Evolutionary conservation across 2,113 vertebrate genomes (phyloP), one percentile per base, ranked within the genome.

Genomic region (Centrocercus urophasianus): DNA sequence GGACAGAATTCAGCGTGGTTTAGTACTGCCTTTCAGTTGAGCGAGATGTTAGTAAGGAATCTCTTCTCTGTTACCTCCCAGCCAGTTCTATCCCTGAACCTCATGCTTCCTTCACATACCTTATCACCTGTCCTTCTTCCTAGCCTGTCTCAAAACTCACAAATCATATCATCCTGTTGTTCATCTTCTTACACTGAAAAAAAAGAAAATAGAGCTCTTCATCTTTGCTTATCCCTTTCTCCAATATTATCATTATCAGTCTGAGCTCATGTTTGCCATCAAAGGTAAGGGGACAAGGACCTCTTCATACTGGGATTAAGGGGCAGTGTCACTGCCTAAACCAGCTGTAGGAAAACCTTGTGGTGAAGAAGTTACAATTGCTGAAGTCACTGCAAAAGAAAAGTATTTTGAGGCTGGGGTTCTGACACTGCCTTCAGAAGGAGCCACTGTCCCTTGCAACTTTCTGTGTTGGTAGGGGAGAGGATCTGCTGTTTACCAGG

Each of bases 391-490:
- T 67, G 1, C 28, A 32, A 43, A 78, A 56, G 7, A 32, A 90
- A 76, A 40, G 13, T 24, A 11, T 11, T 84, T 42, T 10, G 10
- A 54, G 34, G 28, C 32, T 87, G 65, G 7, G 11, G 57, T 28
- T 22, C 0, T 2, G 73, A 74, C 32, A 72, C 15, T 10, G 7
- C 13, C 3, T 47, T 57, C 11, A 52, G 27, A 16, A 85, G 36
- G 75, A 72, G 11, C 17, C 3, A 0, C 32, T 27, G 14, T 11
- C 7, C 8, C 19, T 5, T 1, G 1, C 5, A 20, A 2, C 4
- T 56, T 56, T 3, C 12, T 83, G 19, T 61, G 77, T 40, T 61
- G 27, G 5, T 19, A 13, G 13, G 50, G 18, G 19, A 48, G 61
- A 61, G 17, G 6, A 87, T 65, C 17, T 21, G 56, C 48, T 69